A percentile compares a stretch with the other conserved stretches of the same genome.
Evolutionary conservation across 2,888 invertebrate genomes (phyloP).

Genomic region (Ophraella communa): DNA sequence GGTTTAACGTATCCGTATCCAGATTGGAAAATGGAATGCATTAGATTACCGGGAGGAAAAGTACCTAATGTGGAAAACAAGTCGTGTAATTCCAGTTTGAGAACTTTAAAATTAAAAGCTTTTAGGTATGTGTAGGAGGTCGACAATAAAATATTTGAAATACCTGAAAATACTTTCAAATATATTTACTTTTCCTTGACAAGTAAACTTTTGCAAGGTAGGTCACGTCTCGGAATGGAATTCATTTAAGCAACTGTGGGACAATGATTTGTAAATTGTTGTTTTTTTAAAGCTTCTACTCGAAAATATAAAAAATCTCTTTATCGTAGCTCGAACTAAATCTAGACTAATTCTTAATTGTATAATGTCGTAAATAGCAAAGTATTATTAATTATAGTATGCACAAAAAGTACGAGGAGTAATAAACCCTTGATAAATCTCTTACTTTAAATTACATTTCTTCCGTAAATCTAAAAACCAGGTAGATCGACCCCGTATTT

Average conservation of each 20-base stretch:
- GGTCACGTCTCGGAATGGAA: neutral
- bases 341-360: too few relatives aligned
- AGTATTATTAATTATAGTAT: too few relatives aligned
- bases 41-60: slow-evolving; percentile 2
- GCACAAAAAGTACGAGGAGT: too few relatives aligned
- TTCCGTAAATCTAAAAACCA: too few relatives aligned
- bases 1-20: neutral
- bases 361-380: too few relatives aligned
- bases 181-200: neutral
- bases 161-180: neutral
- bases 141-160: neutral
- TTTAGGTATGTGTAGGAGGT: neutral
- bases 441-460: too few relatives aligned
- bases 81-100: slow-evolving; percentile 1
- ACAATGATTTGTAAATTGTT: neutral
- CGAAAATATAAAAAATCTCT: too few relatives aligned
- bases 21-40: neutral
- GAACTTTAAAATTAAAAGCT: slow-evolving; percentile 6
- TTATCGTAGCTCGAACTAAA: too few relatives aligned
- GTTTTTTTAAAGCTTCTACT: too few relatives aligned
- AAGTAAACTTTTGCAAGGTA: neutral
- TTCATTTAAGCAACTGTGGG: neutral
- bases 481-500: too few relatives aligned
- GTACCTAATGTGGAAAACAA: slow-evolving; percentile 1
- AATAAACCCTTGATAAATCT: too few relatives aligned